Evolutionary conservation across 2,113 vertebrate species (phyloP).

Genomic region (Barbus barbus): DNA sequence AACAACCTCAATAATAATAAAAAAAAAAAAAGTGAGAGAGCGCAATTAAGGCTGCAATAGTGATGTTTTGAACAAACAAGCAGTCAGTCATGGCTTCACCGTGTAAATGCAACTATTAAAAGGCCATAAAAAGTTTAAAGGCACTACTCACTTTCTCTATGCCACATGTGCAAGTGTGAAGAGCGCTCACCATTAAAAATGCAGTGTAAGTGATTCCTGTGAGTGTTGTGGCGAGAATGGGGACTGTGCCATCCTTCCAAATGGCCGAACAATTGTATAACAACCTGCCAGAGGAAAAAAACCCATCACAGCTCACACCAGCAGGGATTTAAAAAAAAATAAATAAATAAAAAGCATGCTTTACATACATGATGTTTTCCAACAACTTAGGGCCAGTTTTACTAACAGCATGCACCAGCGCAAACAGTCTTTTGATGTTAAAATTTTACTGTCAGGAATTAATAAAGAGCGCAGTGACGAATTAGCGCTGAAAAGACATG

Average conservation of each 20-base stretch:
- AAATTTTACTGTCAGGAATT: too few relatives aligned
- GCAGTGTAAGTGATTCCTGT: conserved; percentile 87
- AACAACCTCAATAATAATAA: too few relatives aligned
- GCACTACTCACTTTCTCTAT: neutral
- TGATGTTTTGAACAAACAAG: neutral
- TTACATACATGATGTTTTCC: neutral
- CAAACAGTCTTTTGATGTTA: too few relatives aligned
- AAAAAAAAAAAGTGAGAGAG: too few relatives aligned
- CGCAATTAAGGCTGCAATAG: neutral
- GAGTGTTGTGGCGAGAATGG: conserved; percentile 84
- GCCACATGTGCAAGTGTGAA: neutral
- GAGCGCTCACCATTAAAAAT: conserved; percentile 81
- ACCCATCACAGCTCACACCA: neutral
- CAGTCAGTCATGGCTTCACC: neutral
- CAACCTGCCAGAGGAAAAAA: conserved; percentile 76
- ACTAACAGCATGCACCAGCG: too few relatives aligned
- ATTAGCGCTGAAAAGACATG: too few relatives aligned
- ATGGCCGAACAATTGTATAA: conserved; percentile 89
- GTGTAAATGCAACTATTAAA: neutral
- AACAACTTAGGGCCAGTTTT: too few relatives aligned
- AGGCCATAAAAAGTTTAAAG: neutral
- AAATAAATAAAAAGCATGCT: neutral
- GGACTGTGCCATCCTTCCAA: conserved; percentile 92
- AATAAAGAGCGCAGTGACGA: too few relatives aligned
- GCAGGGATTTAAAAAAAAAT: neutral